Evolutionary conservation across 2,797 vertebrate species (phyloP).

Genomic region (Chloroceryle inda): DNA sequence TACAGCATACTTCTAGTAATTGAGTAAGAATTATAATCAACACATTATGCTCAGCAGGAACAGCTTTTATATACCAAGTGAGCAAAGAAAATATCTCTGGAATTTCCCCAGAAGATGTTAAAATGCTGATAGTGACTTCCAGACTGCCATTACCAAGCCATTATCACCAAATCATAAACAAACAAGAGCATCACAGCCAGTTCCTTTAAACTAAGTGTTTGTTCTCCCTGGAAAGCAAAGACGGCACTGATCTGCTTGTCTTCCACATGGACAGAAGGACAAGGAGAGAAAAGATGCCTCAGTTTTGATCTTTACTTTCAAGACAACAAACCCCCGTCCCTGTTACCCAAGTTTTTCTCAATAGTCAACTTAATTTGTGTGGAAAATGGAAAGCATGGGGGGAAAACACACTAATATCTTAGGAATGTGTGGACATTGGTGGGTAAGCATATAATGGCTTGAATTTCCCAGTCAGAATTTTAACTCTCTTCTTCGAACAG

Average conservation of each 20-base stretch:
- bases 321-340: background rate
- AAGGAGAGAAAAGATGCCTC: background rate
- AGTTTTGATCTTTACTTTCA: background rate
- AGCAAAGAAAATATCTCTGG: conserved; percentile 11
- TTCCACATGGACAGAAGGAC: background rate
- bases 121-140: background rate
- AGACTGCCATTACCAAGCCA: background rate
- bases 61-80: background rate
- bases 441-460: background rate
- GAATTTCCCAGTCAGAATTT: background rate
- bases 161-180: conserved; percentile 6
- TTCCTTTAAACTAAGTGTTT: background rate
- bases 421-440: too few relatives aligned
- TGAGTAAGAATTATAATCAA: conserved; percentile 38
- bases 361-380: background rate
- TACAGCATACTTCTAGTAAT: background rate
- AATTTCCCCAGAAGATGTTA: background rate
- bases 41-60: conserved; percentile 33
- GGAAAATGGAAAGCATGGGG: fast-evolving
- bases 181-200: background rate
- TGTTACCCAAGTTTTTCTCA: background rate
- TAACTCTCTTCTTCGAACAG: background rate
- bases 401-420: fast-evolving
- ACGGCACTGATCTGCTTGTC: background rate
- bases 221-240: background rate